Conservation (phyloP, 2,888 invertebrate genomes). For the Troilus luridus region DNA sequence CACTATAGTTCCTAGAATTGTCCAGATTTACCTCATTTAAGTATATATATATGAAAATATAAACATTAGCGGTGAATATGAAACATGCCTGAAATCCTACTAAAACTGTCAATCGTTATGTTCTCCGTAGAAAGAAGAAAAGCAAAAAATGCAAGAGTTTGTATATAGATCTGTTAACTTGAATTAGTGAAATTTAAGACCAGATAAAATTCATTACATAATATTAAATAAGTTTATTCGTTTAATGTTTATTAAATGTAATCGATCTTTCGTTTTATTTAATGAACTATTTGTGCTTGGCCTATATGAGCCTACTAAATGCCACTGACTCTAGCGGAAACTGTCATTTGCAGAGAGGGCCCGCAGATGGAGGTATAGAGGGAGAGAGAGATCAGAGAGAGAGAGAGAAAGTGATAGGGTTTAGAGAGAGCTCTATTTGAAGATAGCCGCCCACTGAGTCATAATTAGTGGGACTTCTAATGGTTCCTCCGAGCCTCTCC, state of each 20-base stretch:
- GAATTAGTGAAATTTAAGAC: no score
- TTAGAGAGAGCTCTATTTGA: background rate
- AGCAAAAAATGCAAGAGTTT: no score
- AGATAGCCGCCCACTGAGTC: background rate
- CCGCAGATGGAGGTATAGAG: background rate
- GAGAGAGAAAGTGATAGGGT: background rate
- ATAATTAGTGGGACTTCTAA: slow-evolving; percentile 5
- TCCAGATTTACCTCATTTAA: no score
- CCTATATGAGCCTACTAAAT: background rate
- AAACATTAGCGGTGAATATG: no score
- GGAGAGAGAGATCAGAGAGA: slow-evolving; percentile 13
- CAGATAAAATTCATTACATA: no score
- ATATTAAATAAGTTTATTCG: no score
- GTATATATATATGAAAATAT: no score
- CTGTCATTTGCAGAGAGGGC: background rate
- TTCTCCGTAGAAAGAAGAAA: no score
- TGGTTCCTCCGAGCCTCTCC: background rate
- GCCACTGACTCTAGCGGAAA: background rate
- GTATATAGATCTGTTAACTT: no score
- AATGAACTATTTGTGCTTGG: background rate
- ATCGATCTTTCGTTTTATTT: background rate
- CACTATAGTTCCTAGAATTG: no score
- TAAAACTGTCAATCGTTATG: no score
- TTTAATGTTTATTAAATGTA: background rate
- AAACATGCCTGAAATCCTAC: no score